phyloP scores from a whole-genome alignment of 2,113 vertebrate genomes.

The Atlantisia rogersi region DNA sequence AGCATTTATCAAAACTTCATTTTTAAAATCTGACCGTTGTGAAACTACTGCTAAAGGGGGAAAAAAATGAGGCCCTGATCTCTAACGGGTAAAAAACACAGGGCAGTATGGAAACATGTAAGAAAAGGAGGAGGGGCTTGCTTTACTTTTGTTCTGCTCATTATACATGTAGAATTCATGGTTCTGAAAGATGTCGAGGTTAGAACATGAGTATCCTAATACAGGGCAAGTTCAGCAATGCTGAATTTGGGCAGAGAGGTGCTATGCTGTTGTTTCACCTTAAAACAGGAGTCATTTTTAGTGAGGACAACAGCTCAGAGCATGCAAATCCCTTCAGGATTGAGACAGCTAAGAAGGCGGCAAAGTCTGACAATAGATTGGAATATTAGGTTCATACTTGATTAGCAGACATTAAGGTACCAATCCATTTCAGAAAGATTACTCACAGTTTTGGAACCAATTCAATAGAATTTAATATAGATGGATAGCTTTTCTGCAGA shows the following conservation, averaged over 20 bases:
- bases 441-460: neutral
- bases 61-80: rapidly evolving
- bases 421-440: neutral
- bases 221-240: neutral
- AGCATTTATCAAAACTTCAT: neutral
- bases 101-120: neutral
- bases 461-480: neutral
- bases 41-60: neutral
- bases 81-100: too few species aligned
- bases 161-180: neutral
- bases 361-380: neutral
- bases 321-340: neutral
- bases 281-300: neutral
- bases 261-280: neutral
- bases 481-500: neutral
- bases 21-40: neutral
- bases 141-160: neutral
- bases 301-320: neutral
- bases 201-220: neutral
- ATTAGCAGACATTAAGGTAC: neutral
- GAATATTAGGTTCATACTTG: neutral
- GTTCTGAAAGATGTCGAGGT: neutral
- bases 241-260: neutral
- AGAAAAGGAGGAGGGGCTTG: neutral
- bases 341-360: neutral